Conservation (phyloP, 2,113 vertebrate species). For the Crotalus horridus region DNA sequence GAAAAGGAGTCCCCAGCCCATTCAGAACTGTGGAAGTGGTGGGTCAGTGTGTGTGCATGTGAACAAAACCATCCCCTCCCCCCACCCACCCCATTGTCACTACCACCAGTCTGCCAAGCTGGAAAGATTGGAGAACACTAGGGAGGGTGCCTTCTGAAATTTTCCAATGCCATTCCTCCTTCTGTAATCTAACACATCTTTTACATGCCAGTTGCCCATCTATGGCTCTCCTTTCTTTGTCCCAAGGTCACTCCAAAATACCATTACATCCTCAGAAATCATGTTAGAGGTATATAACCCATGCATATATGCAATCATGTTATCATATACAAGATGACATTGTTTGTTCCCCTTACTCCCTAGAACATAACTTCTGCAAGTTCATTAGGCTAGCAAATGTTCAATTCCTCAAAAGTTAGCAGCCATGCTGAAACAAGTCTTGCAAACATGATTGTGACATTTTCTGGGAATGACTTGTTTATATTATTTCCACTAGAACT, state of each 20-base stretch:
- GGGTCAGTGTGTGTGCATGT: no score
- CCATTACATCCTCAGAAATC: not conserved
- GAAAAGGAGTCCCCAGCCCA: not conserved
- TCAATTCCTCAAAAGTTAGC: not conserved
- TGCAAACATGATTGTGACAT: not conserved
- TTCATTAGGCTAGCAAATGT: not conserved
- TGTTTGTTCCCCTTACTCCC: not conserved
- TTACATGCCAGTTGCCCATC: not conserved
- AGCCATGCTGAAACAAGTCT: not conserved
- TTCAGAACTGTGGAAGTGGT: no score
- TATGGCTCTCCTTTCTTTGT: not conserved
- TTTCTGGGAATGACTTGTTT: not conserved
- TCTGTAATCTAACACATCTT: not conserved
- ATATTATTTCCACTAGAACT: not conserved
- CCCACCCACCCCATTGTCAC: no score
- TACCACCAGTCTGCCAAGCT: no score
- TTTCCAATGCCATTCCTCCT: not conserved
- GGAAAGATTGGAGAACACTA: not conserved
- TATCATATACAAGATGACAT: not conserved
- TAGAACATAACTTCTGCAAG: not conserved
- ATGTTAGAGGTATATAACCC: not conserved
- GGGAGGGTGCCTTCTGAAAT: not conserved
- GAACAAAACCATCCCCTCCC: no score
- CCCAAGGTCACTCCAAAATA: not conserved
- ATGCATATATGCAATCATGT: not conserved